phyloP scores from a whole-genome alignment of 2,888 invertebrate species.

The Thyatira batis region DNA sequence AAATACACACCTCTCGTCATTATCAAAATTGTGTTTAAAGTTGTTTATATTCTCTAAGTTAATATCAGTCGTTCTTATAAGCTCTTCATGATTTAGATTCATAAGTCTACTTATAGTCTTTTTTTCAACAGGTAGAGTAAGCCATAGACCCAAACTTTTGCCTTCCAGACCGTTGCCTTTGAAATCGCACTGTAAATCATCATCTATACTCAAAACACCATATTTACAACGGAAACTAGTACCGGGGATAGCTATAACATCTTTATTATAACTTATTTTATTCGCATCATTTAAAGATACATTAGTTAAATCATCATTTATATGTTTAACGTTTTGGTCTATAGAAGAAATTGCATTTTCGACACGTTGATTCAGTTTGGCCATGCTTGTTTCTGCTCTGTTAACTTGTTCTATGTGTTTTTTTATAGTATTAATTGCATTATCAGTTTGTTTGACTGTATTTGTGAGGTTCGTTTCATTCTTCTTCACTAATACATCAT shows the following conservation, averaged over 20 bases:
- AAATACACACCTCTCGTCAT: too few species aligned
- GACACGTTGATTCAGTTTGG: not conserved
- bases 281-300: too few species aligned
- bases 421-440: too few species aligned
- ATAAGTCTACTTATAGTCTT: too few species aligned
- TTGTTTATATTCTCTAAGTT: too few species aligned
- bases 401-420: not conserved
- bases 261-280: not conserved
- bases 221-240: not conserved
- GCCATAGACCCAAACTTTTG: not conserved
- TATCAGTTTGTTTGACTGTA: too few species aligned
- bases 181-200: not conserved
- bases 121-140: not conserved
- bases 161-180: not conserved
- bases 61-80: not conserved
- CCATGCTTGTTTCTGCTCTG: not conserved
- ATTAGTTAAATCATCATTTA: too few species aligned
- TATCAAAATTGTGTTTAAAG: too few species aligned
- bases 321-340: not conserved
- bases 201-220: not conserved
- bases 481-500: too few species aligned
- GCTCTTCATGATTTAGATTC: not conserved
- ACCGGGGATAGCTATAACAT: not conserved
- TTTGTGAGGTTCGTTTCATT: too few species aligned
- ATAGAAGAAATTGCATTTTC: not conserved